A percentile compares a stretch with the other conserved stretches of the same genome.
Evolutionary conservation across 2,888 invertebrate genomes (phyloP).

Genomic region (Mechanitis mazaeus): DNA sequence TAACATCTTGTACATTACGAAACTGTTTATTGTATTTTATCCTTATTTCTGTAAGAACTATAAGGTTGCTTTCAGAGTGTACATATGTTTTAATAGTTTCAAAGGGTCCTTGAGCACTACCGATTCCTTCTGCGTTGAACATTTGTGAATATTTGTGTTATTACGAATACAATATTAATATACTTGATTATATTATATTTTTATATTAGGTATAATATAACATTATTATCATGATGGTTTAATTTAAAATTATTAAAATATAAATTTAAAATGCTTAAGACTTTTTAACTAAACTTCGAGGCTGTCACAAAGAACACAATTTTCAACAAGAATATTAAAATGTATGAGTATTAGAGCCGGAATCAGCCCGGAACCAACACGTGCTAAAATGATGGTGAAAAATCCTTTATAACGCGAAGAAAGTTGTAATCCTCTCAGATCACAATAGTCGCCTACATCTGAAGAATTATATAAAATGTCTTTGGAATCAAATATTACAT

Average conservation of each 20-base stretch:
- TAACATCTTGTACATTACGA: no score
- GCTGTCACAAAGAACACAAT: neutral
- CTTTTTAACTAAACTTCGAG: no score
- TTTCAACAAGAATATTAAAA: slow-evolving; percentile 5
- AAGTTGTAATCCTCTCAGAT: slow-evolving; percentile 7
- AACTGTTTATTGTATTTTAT: no score
- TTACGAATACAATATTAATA: no score
- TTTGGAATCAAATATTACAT: neutral
- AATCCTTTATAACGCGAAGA: slow-evolving; percentile 17
- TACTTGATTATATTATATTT: no score
- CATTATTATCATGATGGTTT: no score
- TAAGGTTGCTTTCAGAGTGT: no score
- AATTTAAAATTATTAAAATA: no score
- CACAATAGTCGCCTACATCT: slow-evolving; percentile 14
- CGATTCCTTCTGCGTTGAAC: slow-evolving; percentile 11
- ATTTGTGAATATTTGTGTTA: no score
- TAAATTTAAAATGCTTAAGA: no score
- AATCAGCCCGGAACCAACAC: slow-evolving; percentile 14
- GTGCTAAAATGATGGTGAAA: slow-evolving; percentile 19
- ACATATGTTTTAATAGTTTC: neutral
- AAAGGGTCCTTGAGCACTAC: slow-evolving; percentile 7
- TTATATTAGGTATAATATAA: no score
- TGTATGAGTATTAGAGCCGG: slow-evolving; percentile 9
- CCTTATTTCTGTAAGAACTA: no score
- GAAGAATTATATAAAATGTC: slow-evolving; percentile 1